Conservation (phyloP, 2,888 invertebrate species). For the Cosmia trapezina region DNA sequence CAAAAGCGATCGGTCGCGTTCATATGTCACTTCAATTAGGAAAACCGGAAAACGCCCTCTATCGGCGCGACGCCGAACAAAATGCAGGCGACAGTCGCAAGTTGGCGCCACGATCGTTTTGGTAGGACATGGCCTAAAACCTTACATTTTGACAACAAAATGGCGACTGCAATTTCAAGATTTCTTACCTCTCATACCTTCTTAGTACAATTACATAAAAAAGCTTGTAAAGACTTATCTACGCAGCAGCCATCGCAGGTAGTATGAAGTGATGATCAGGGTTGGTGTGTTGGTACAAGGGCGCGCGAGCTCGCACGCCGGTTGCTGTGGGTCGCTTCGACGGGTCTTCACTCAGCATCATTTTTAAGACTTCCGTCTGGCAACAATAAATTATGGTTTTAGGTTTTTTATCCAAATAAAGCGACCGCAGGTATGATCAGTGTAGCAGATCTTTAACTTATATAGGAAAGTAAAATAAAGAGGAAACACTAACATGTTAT, state of each 20-base stretch:
- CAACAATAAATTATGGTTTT: neutral
- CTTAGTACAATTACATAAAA: neutral
- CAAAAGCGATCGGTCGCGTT: neutral
- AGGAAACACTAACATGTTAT: too few species aligned
- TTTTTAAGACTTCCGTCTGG: conserved; percentile 93
- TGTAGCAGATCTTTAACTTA: too few species aligned
- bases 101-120: neutral
- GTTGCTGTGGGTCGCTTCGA: conserved; percentile 93
- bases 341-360: conserved; percentile 95
- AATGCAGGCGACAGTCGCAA: too few species aligned
- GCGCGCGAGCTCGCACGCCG: conserved; percentile 92
- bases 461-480: too few species aligned
- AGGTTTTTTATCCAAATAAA: neutral
- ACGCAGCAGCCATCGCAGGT: conserved; percentile 73
- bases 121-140: neutral
- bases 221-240: neutral
- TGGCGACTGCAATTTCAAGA: neutral
- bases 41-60: neutral
- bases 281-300: conserved; percentile 87
- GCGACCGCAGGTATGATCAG: neutral
- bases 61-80: neutral
- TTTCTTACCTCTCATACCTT: conserved; percentile 8
- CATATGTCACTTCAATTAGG: neutral
- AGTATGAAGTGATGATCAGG: conserved; percentile 89
- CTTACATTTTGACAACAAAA: neutral